Percentiles rank a stretch among this genome's conserved stretches.
Conservation (phyloP, 2,797 vertebrate species). For the Novumbra hubbsi region DNA sequence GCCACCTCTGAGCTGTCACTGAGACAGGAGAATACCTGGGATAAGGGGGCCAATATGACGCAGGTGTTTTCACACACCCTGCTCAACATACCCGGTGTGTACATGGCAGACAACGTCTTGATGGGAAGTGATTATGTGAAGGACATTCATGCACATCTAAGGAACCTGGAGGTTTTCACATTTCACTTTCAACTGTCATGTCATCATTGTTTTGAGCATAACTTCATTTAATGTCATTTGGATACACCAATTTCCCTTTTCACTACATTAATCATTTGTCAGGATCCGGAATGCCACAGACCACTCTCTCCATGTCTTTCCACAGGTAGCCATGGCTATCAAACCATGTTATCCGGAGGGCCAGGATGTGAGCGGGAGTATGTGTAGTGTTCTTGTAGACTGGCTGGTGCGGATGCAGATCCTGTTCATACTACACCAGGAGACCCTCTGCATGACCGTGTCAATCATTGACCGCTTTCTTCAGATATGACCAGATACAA, state of each 20-base stretch:
- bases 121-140: constrained; percentile 66
- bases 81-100: constrained; percentile 58
- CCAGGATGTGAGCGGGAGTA: constrained; percentile 52
- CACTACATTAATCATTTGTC: background rate
- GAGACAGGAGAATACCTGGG: background rate
- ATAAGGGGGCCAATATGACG: background rate
- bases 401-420: constrained; percentile 68
- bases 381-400: constrained; percentile 60
- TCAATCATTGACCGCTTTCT: constrained; percentile 63
- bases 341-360: constrained; percentile 54
- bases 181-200: constrained; percentile 31
- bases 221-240: constrained; percentile 8
- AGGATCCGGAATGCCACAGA: background rate
- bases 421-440: constrained; percentile 62
- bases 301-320: background rate
- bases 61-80: constrained; percentile 60
- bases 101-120: constrained; percentile 58
- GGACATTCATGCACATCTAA: constrained; percentile 67
- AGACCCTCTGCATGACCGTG: constrained; percentile 70
- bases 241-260: background rate
- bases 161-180: constrained; percentile 61
- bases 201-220: constrained; percentile 11
- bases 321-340: constrained; percentile 53
- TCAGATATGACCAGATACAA: constrained; percentile 45
- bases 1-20: constrained; percentile 11